Conservation (phyloP, 1,140 invertebrate genomes). For the Zaprionus taronus region DNA sequence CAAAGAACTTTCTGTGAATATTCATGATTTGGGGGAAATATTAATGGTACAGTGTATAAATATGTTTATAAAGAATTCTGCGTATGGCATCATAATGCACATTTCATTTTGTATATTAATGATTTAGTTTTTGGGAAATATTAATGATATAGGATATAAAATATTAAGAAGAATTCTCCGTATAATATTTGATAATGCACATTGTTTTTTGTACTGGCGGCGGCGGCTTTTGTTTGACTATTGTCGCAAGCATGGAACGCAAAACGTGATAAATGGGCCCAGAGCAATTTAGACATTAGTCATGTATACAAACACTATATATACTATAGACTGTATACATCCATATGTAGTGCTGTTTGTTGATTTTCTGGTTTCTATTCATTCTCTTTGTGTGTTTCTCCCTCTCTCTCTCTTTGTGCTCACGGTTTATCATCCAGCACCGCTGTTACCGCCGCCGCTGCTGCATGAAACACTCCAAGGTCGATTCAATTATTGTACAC, state of each 20-base stretch:
- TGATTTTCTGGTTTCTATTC: constrained; percentile 51
- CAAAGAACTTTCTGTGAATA: not conserved
- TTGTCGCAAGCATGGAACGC: constrained; percentile 38
- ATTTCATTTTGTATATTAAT: not conserved
- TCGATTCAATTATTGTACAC: constrained; percentile 58
- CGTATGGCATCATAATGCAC: constrained; percentile 4
- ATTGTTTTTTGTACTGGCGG: constrained; percentile 66
- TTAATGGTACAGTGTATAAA: constrained; percentile 3
- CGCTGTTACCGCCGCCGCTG: not conserved
- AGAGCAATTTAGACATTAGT: constrained; percentile 51
- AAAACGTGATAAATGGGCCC: constrained; percentile 24
- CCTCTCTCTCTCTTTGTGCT: constrained; percentile 16
- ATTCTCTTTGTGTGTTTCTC: not conserved
- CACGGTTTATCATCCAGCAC: constrained; percentile 36
- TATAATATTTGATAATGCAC: constrained; percentile 45
- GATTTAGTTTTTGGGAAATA: not conserved
- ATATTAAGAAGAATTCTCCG: constrained; percentile 1
- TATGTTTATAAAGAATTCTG: constrained; percentile 25
- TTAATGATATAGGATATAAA: constrained; percentile 1
- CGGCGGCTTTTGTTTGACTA: constrained; percentile 36
- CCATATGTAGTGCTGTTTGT: constrained; percentile 22
- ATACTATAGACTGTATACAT: constrained; percentile 26
- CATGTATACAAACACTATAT: constrained; percentile 50
- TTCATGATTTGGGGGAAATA: not conserved
- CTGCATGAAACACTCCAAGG: constrained; percentile 54